A percentile compares a stretch with the other conserved stretches of the same genome.
phyloP scores from a whole-genome alignment of 2,797 vertebrate genomes.

The Spinus olivaceus region DNA sequence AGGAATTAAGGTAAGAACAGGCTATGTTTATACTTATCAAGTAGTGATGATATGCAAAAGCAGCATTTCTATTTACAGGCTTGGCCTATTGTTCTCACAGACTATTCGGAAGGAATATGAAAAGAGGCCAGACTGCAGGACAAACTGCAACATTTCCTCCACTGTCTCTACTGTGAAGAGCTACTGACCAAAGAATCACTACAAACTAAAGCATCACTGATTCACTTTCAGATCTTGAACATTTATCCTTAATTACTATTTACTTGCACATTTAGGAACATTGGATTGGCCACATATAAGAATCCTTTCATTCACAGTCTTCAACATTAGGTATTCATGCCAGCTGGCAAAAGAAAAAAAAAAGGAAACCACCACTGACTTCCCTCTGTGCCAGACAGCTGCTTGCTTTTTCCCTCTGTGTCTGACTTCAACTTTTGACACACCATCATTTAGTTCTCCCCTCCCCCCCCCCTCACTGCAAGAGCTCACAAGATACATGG shows the following conservation, averaged over 20 bases:
- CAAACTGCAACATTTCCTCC: not conserved
- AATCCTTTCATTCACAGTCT: not conserved
- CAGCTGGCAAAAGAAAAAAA: not conserved
- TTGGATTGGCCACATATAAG: not conserved
- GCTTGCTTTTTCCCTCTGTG: not conserved
- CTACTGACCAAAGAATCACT: not conserved
- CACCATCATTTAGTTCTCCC: not conserved
- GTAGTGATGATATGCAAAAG: not conserved
- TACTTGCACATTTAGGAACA: not conserved
- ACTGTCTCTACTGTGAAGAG: not conserved
- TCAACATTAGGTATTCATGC: not conserved
- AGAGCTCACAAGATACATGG: conserved; percentile 17
- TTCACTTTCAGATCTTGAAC: not conserved
- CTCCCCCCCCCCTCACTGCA: not conserved
- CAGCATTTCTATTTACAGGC: not conserved
- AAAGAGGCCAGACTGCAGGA: not conserved
- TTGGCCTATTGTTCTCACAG: not conserved
- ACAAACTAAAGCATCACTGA: not conserved
- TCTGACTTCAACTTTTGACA: conserved; percentile 40
- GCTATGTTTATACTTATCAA: not conserved
- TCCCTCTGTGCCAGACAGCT: conserved; percentile 10
- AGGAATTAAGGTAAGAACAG: conserved; percentile 1
- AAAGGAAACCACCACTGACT: not conserved
- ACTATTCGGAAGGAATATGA: not conserved
- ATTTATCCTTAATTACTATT: not conserved